Evolutionary conservation across 2,113 vertebrate genomes (phyloP).

Genomic region (Corythoichthys haematopterus): DNA sequence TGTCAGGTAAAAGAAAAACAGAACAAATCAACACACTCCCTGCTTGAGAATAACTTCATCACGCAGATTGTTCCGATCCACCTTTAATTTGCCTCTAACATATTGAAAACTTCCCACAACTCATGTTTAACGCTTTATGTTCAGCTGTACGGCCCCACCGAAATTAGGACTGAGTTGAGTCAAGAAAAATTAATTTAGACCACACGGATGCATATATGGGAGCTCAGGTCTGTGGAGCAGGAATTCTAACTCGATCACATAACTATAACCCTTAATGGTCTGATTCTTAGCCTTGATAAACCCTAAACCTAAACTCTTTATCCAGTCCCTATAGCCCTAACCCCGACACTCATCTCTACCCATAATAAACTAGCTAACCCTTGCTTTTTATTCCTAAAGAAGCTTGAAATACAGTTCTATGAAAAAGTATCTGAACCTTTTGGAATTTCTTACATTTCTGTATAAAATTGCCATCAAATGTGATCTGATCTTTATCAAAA

Average conservation of each 20-base stretch:
- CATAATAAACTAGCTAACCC: neutral
- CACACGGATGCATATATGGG: neutral
- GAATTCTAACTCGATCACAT: neutral
- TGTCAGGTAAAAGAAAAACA: slow-evolving; percentile 64
- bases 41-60: slow-evolving; percentile 30
- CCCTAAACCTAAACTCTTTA: neutral
- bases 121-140: slow-evolving; percentile 26
- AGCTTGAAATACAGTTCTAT: no score
- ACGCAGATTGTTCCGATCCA: slow-evolving; percentile 25
- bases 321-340: neutral
- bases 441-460: no score
- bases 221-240: neutral
- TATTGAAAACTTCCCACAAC: slow-evolving; percentile 34
- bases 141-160: slow-evolving; percentile 32
- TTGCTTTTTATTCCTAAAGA: no score
- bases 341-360: neutral
- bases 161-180: slow-evolving; percentile 21
- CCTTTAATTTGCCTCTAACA: slow-evolving; percentile 19
- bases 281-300: neutral
- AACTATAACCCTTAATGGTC: neutral
- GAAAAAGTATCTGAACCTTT: no score
- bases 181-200: slow-evolving; percentile 14
- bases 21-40: slow-evolving; percentile 13
- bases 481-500: no score
- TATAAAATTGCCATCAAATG: no score